Percentiles rank a stretch among this genome's conserved stretches.
These are phyloP conservation scores for Frieseomelitta varia DNA, from an alignment of 1,140 invertebrate genomes.

Conservation along the genomic window DNA sequence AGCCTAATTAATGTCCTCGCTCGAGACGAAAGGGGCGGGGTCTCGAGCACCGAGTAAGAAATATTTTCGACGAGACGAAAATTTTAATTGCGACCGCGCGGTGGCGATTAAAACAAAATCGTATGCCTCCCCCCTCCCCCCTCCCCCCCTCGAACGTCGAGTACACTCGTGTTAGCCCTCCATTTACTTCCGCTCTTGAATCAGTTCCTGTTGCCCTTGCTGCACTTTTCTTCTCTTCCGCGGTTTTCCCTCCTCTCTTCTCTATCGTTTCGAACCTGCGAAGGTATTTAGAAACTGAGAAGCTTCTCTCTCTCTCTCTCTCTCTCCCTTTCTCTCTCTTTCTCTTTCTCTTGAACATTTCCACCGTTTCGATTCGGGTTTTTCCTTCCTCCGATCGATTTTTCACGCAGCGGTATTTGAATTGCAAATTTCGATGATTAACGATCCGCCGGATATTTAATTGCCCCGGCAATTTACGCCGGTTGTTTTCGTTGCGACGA, in stretches of 20 bases:
- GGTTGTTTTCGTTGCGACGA: neutral
- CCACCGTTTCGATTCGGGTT: neutral
- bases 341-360: neutral
- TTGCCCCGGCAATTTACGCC: neutral
- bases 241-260: neutral
- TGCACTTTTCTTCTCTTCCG: conserved; percentile 1
- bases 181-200: conserved; percentile 34
- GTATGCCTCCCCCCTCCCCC: neutral
- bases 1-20: conserved; percentile 43
- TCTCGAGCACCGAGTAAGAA: conserved; percentile 16
- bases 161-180: conserved; percentile 44
- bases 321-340: no score
- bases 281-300: neutral
- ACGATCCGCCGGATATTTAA: neutral
- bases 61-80: conserved; percentile 43
- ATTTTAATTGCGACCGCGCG: conserved; percentile 58
- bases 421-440: neutral
- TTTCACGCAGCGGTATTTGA: neutral
- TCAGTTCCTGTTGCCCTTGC: conserved; percentile 35
- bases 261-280: neutral
- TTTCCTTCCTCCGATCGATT: neutral
- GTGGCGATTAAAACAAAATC: conserved; percentile 53
- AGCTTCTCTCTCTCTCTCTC: neutral
- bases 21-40: conserved; percentile 16
- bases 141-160: neutral